Percentiles rank a stretch among this genome's conserved stretches.
Conservation (phyloP, 2,797 vertebrate genomes). For the Antennarius maculatus region DNA sequence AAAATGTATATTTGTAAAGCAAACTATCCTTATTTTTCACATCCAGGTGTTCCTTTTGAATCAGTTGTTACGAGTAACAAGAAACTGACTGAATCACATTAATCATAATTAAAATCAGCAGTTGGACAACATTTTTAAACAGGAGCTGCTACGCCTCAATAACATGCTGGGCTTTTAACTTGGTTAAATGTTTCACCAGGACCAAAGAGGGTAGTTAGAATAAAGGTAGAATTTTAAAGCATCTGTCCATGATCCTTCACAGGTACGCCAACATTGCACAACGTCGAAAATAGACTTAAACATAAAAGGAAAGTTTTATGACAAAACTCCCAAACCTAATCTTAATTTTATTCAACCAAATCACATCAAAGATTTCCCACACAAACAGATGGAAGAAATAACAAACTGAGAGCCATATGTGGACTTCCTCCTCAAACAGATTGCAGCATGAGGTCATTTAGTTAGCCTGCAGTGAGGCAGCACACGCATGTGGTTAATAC, state of each 20-base stretch:
- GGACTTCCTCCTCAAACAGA: conserved; percentile 50
- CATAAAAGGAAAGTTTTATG: conserved; percentile 54
- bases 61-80: conserved; percentile 8
- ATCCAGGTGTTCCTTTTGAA: conserved; percentile 8
- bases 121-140: conserved; percentile 36
- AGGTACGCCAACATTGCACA: conserved; percentile 61
- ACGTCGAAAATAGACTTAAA: conserved; percentile 74
- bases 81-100: conserved; percentile 14
- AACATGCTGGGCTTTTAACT: conserved; percentile 60
- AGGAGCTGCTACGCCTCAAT: conserved; percentile 32
- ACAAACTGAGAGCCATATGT: conserved; percentile 63
- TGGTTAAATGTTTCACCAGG: conserved; percentile 65
- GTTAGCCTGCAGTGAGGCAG: conserved; percentile 49
- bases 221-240: conserved; percentile 73
- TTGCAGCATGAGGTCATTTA: conserved; percentile 65
- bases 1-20: too few species aligned
- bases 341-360: conserved; percentile 76
- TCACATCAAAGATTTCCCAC: conserved; percentile 75
- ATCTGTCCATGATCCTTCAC: conserved; percentile 72
- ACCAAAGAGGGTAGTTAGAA: conserved; percentile 67
- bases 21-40: not conserved
- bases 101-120: conserved; percentile 42
- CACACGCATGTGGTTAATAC: conserved; percentile 45
- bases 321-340: conserved; percentile 73
- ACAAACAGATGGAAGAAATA: conserved; percentile 67